Conservation (phyloP, 2,888 invertebrate genomes). For the Penaeus monodon region DNA sequence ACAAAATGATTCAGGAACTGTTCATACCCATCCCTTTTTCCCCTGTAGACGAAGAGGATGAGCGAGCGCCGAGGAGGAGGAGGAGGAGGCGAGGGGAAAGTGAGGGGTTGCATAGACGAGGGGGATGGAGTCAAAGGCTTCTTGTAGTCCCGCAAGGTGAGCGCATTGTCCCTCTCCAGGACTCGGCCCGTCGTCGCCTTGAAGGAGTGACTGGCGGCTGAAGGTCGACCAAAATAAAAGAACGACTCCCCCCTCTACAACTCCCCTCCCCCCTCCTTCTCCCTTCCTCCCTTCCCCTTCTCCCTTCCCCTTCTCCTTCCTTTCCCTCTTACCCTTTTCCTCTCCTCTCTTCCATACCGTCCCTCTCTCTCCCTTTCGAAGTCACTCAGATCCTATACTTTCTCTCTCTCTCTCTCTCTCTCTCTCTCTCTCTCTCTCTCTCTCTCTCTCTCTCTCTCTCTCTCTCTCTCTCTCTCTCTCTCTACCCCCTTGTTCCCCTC, state of each 20-base stretch:
- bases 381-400: not conserved
- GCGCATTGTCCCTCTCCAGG: constrained; percentile 25
- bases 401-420: not conserved
- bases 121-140: not conserved
- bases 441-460: not conserved
- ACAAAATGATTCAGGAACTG: no score
- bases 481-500: not conserved
- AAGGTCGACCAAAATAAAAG: not conserved
- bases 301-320: not conserved
- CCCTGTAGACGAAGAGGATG: no score
- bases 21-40: not conserved
- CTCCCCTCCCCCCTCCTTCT: not conserved
- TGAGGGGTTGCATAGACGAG: constrained; percentile 29
- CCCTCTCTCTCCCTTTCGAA: not conserved
- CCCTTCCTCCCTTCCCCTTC: not conserved
- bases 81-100: not conserved
- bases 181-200: not conserved
- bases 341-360: not conserved
- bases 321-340: not conserved
- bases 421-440: constrained; percentile 5
- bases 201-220: not conserved
- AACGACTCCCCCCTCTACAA: not conserved
- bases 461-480: not conserved
- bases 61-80: not conserved
- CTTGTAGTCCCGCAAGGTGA: constrained; percentile 40